Conservation (phyloP, 2,888 invertebrate species). For the Andrena bucephala region DNA sequence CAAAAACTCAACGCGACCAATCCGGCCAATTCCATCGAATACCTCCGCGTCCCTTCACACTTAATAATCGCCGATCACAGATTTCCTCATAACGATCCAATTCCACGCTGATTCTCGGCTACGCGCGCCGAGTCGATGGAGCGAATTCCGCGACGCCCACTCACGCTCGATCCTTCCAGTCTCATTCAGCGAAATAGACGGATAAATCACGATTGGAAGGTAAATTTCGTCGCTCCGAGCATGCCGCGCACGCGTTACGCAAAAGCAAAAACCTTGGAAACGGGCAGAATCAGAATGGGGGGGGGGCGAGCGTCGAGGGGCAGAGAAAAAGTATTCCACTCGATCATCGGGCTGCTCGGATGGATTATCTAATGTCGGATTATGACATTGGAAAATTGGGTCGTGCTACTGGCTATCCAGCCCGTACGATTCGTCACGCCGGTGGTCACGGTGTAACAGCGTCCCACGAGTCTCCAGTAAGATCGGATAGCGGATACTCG, state of each 20-base stretch:
- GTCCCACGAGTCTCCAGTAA: constrained; percentile 72
- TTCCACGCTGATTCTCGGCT: constrained; percentile 22
- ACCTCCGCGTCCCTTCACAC: not conserved
- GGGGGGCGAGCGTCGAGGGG: not conserved
- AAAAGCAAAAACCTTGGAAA: constrained; percentile 40
- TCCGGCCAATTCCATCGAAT: not conserved
- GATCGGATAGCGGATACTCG: constrained; percentile 73
- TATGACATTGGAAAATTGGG: constrained; percentile 75
- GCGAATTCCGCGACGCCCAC: constrained; percentile 36
- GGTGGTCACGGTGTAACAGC: constrained; percentile 51
- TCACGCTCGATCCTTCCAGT: constrained; percentile 7
- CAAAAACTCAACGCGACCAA: too few species aligned
- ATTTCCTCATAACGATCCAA: constrained; percentile 28
- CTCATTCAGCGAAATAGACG: constrained; percentile 38
- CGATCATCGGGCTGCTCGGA: constrained; percentile 34
- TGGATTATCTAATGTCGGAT: constrained; percentile 61
- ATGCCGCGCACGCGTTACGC: constrained; percentile 18
- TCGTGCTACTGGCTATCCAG: constrained; percentile 41
- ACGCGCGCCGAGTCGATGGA: not conserved
- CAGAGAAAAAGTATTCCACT: constrained; percentile 16
- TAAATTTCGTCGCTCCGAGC: constrained; percentile 32
- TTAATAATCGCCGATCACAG: constrained; percentile 1
- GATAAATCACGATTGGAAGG: constrained; percentile 44
- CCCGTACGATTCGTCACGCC: constrained; percentile 64
- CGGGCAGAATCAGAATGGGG: not conserved